These are phyloP conservation scores for Halictus quadricinctus DNA, from an alignment of 2,888 invertebrate genomes.

Conservation along the genomic window DNA sequence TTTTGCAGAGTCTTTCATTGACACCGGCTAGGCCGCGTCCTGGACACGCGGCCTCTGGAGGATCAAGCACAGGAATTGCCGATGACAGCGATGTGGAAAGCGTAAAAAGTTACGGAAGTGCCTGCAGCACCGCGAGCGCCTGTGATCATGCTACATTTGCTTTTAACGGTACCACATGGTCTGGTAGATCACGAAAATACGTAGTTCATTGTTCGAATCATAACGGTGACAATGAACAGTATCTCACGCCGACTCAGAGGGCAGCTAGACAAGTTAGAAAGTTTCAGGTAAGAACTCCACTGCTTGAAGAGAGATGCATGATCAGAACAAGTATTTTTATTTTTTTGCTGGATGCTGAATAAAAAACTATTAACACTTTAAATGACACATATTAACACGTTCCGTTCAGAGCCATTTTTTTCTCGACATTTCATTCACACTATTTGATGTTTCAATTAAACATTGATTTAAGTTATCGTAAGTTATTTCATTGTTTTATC, in stretches of 20 bases:
- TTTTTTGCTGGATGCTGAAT: background rate
- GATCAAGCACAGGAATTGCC: conserved; percentile 81
- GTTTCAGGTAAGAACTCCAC: conserved; percentile 83
- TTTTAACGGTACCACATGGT: conserved; percentile 85
- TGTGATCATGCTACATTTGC: conserved; percentile 93
- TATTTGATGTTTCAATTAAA: background rate
- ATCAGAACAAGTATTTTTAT: background rate
- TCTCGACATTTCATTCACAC: background rate
- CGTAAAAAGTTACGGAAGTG: conserved; percentile 90
- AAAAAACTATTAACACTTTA: background rate
- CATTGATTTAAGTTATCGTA: background rate
- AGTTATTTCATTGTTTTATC: background rate
- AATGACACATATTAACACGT: background rate
- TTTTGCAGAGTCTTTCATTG: conserved; percentile 79
- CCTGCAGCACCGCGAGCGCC: conserved; percentile 89
- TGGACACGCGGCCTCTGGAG: conserved; percentile 77
- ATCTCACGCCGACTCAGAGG: conserved; percentile 94
- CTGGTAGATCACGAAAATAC: conserved; percentile 85
- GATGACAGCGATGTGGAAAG: conserved; percentile 89
- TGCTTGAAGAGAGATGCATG: background rate
- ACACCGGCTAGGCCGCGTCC: conserved; percentile 79
- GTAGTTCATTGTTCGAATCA: conserved; percentile 93
- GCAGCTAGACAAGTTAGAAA: conserved; percentile 91
- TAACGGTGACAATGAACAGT: conserved; percentile 90
- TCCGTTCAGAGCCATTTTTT: background rate